Percentiles rank a stretch among this genome's conserved stretches.
Conservation (phyloP, 2,888 invertebrate species). For the Nebria salina region DNA sequence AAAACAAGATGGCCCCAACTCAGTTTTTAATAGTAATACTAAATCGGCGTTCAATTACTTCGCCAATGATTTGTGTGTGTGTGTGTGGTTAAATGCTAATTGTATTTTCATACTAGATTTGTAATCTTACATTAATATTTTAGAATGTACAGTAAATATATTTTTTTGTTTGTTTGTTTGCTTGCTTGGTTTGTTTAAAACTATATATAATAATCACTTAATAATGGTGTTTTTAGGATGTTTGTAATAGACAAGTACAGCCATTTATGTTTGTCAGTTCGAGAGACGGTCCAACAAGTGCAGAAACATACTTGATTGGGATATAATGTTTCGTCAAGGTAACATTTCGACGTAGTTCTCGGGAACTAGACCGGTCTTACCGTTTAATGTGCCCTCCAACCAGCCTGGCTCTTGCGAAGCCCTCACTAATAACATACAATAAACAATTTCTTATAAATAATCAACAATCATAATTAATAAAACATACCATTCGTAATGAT, state of each 20-base stretch:
- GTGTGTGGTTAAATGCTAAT: not conserved
- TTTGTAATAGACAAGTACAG: not conserved
- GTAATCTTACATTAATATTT: slow-evolving; percentile 14
- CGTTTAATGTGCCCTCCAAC: slow-evolving; percentile 94
- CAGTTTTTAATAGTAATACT: no score
- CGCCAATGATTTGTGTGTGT: not conserved
- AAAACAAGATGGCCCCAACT: no score
- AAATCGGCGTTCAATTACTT: not conserved
- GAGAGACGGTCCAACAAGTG: slow-evolving; percentile 1
- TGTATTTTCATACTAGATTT: slow-evolving; percentile 4
- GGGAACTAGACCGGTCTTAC: slow-evolving; percentile 91
- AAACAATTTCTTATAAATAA: no score
- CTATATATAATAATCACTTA: not conserved
- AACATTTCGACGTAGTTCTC: slow-evolving; percentile 95
- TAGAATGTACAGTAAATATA: slow-evolving; percentile 17
- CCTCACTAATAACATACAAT: slow-evolving; percentile 69
- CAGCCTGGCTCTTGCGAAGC: slow-evolving; percentile 96
- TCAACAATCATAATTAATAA: not conserved
- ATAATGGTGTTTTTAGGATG: not conserved
- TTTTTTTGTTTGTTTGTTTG: not conserved
- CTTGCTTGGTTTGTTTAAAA: not conserved
- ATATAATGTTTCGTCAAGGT: slow-evolving; percentile 66
- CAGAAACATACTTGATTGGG: slow-evolving; percentile 55
- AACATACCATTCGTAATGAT: slow-evolving; percentile 92
- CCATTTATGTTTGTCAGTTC: not conserved